A percentile compares a stretch with the other conserved stretches of the same genome.
Conservation (phyloP, 2,113 vertebrate species). For the Ellobius talpinus region DNA sequence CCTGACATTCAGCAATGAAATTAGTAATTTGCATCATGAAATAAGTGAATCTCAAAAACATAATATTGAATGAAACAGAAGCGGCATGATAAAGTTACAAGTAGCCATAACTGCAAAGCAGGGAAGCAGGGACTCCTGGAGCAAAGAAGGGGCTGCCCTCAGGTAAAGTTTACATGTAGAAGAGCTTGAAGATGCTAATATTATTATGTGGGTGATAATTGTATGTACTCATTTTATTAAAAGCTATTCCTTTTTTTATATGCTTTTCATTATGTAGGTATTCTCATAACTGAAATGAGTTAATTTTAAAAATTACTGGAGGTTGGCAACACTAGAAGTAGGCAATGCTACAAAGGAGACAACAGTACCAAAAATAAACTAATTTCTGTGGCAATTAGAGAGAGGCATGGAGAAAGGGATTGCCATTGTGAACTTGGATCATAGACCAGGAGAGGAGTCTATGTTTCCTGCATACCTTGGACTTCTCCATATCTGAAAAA, state of each 20-base stretch:
- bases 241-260: background rate
- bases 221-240: background rate
- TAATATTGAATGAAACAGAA: background rate
- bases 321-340: background rate
- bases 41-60: background rate
- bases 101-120: background rate
- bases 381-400: background rate
- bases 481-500: background rate
- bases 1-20: background rate
- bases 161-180: background rate
- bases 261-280: background rate
- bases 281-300: constrained; percentile 4
- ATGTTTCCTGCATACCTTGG: background rate
- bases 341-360: background rate
- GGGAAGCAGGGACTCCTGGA: background rate
- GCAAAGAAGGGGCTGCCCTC: background rate
- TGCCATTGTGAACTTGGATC: background rate
- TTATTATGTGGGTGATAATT: background rate
- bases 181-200: background rate
- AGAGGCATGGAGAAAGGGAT: background rate
- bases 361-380: background rate
- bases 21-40: background rate
- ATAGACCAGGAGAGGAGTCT: background rate
- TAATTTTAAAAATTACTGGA: constrained; percentile 3
- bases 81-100: background rate